These are phyloP conservation scores for Drosophila buzzatii DNA, from an alignment of 2,888 invertebrate species.

Conservation along the genomic window DNA sequence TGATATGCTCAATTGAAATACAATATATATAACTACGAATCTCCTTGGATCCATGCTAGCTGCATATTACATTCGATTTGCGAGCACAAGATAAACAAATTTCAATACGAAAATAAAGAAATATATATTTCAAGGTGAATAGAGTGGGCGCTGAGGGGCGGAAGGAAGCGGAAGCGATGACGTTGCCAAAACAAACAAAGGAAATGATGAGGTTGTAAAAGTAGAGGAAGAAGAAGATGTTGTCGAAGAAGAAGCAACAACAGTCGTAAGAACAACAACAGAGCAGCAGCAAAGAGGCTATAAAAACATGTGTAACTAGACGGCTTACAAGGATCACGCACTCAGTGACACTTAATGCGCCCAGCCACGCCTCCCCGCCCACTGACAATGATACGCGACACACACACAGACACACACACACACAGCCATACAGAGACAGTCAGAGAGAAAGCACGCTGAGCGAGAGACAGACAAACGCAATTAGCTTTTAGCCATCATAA, in stretches of 20 bases:
- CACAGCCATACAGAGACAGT: slow-evolving; percentile 14
- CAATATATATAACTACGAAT: background rate
- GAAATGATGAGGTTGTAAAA: slow-evolving; percentile 21
- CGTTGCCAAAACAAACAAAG: slow-evolving; percentile 41
- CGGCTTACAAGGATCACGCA: slow-evolving; percentile 79
- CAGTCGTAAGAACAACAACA: slow-evolving; percentile 1
- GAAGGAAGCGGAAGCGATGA: slow-evolving; percentile 20
- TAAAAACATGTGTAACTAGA: slow-evolving; percentile 79
- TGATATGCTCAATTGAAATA: too few species aligned
- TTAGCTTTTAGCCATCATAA: slow-evolving; percentile 81
- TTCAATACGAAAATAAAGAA: background rate
- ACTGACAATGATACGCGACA: slow-evolving; percentile 31
- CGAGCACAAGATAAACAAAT: background rate
- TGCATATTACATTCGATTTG: slow-evolving; percentile 5
- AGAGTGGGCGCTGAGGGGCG: background rate
- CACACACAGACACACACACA: slow-evolving; percentile 8
- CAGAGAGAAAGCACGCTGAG: background rate
- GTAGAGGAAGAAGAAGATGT: slow-evolving; percentile 3
- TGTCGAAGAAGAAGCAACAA: slow-evolving; percentile 1
- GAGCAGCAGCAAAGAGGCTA: slow-evolving; percentile 50
- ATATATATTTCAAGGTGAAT: background rate
- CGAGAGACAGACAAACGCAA: slow-evolving; percentile 74
- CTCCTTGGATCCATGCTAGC: background rate
- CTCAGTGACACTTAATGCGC: slow-evolving; percentile 77
- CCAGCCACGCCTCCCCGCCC: slow-evolving; percentile 19